These are phyloP conservation scores for Pinna nobilis DNA, from an alignment of 1,140 invertebrate genomes.

Conservation along the genomic window DNA sequence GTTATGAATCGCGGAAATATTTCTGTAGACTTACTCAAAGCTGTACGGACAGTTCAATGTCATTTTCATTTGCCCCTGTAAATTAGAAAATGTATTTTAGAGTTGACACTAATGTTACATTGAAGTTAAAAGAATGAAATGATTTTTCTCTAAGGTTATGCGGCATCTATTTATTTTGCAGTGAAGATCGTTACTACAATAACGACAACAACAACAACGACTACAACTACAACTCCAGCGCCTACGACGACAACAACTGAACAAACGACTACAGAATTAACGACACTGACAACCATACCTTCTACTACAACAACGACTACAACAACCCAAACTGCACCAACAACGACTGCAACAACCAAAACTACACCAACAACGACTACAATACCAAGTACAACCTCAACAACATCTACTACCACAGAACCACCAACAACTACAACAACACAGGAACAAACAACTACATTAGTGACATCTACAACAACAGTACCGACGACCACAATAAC, in stretches of 20 bases:
- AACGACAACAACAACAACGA: conserved; percentile 20
- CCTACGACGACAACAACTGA: neutral
- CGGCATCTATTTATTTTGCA: neutral
- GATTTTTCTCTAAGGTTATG: neutral
- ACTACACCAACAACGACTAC: conserved; percentile 1
- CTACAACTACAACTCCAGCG: conserved; percentile 33
- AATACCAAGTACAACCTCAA: conserved; percentile 22
- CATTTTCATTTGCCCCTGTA: too few relatives aligned
- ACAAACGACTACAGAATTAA: conserved; percentile 17
- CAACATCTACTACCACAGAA: conserved; percentile 21
- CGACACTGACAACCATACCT: neutral
- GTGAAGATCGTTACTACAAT: neutral
- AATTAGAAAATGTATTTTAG: too few relatives aligned
- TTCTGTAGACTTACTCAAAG: too few relatives aligned
- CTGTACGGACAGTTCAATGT: too few relatives aligned
- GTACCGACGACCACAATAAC: neutral
- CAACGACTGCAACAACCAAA: conserved; percentile 1
- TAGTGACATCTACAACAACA: neutral
- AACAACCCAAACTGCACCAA: neutral
- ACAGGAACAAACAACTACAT: neutral
- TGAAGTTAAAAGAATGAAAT: neutral
- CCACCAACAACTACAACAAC: neutral
- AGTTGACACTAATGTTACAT: too few relatives aligned
- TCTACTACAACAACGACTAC: neutral
- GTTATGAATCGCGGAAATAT: too few relatives aligned